Base-by-base conservation (phyloP, 2,797 vertebrate genomes). In the Megalops cyprinoides region DNA sequence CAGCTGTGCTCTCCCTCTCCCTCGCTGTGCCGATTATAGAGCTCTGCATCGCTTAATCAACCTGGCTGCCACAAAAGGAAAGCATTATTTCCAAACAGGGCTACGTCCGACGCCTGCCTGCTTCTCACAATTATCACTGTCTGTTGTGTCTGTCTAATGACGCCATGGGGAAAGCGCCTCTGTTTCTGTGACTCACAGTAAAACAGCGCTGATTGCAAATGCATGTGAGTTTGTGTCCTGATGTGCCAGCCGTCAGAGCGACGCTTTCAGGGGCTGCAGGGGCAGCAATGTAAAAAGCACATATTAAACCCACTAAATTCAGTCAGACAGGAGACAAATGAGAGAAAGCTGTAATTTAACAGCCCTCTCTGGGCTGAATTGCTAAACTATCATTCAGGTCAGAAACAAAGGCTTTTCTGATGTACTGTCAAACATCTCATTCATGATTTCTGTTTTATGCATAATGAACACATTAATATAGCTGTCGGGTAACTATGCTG, bases 261-360 rank as follows among this genome's bases (percentile, higher is more conserved):
- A 53, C 2, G 18, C 51, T 18, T 53, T 12, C 51, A 14, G 51
- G 51, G 51, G 18, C 18, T 53, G 6, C 25, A 31, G 60, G 60
- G 60, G 12, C 15, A 39, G 34, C 15, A 0, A 18, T 37, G 39
- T 37, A 37, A 67, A 4, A 15, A 2, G 15, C 1, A 65, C 28
- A 10, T 39, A 18, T 37, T 0, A 39, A 69, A 20, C 18, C 37
- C 12, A 23, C 15, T 34, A 37, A 69, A 1, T 4, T 37, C 37
- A 7, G 65, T 69, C 37, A 69, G 65, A 42, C 34, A 0, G 3
- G 9, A 69, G 37, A 7, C 4, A 18, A 20, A 42, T 34, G 37
- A 69, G n/a, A 7, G 3, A 77, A 60, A 60, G 76, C 55, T 60
- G 55, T 25, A 77, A 60, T 77, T 77, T 44, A 18, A 20, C 71